Conservation (phyloP, 2,797 vertebrate genomes). For the Zalophus californianus region DNA sequence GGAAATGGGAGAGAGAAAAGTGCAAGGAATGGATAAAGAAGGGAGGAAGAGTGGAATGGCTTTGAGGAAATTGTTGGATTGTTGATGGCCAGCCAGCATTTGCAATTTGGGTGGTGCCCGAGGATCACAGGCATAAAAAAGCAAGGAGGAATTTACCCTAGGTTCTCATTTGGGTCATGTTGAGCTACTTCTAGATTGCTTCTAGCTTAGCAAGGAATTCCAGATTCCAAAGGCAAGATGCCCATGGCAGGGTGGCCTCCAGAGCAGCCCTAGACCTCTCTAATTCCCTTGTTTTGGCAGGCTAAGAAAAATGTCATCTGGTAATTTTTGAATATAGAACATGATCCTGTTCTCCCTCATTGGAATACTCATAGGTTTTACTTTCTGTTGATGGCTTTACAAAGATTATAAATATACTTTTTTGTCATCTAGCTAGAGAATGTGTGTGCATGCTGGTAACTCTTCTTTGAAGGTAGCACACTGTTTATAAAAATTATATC, state of each 20-base stretch:
- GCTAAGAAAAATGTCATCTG: slow-evolving; percentile 44
- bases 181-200: slow-evolving; percentile 8
- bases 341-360: neutral
- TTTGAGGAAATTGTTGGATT: neutral
- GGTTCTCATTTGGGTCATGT: slow-evolving; percentile 29
- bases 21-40: slow-evolving; percentile 16
- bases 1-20: neutral
- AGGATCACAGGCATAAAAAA: slow-evolving; percentile 48
- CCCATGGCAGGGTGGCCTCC: neutral
- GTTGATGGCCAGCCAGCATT: slow-evolving; percentile 33
- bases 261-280: neutral
- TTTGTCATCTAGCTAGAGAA: neutral
- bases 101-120: neutral
- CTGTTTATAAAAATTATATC: neutral
- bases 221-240: slow-evolving; percentile 58
- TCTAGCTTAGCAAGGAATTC: slow-evolving; percentile 36
- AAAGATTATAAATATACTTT: neutral
- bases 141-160: slow-evolving; percentile 47
- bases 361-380: slow-evolving; percentile 54
- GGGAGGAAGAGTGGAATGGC: neutral
- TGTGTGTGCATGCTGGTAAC: neutral
- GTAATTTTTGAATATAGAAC: slow-evolving; percentile 46
- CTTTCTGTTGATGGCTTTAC: neutral
- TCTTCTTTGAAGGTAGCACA: slow-evolving; percentile 22
- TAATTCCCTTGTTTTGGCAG: slow-evolving; percentile 42